A percentile compares a stretch with the other conserved stretches of the same genome.
phyloP scores from a whole-genome alignment of 2,888 invertebrate species.

The Cerastis rubricosa region DNA sequence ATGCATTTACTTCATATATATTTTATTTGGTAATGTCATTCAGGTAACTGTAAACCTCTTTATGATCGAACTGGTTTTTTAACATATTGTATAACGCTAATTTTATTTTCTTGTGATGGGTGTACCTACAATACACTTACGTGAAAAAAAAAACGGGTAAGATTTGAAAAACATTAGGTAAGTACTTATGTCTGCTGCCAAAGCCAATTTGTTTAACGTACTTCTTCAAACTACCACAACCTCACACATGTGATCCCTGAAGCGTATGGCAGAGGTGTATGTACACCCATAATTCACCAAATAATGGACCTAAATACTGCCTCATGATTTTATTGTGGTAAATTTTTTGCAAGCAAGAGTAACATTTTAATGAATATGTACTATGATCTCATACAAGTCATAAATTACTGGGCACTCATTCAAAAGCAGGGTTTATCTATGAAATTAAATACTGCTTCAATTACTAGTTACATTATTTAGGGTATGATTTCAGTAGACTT shows the following conservation, averaged over 20 bases:
- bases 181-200: background rate
- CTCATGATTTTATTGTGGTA: background rate
- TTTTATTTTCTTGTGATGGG: slow-evolving; percentile 73
- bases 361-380: slow-evolving; percentile 57
- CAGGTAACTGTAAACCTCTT: background rate
- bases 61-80: background rate
- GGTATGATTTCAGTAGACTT: slow-evolving; percentile 78
- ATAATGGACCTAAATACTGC: background rate
- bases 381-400: slow-evolving; percentile 79
- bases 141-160: slow-evolving; percentile 60
- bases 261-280: background rate
- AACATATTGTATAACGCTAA: background rate
- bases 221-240: background rate
- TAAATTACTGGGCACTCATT: slow-evolving; percentile 78
- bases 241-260: background rate
- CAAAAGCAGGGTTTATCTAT: slow-evolving; percentile 84
- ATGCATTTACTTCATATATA: background rate
- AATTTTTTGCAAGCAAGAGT: slow-evolving; percentile 68
- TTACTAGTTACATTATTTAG: slow-evolving; percentile 78
- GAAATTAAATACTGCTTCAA: slow-evolving; percentile 84
- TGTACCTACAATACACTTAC: slow-evolving; percentile 68
- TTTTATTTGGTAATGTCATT: background rate
- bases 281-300: background rate
- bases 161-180: background rate
- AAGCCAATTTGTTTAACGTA: background rate